Percentiles rank a stretch among this genome's conserved stretches.
These are phyloP conservation scores for Chrysopa pallens DNA, from an alignment of 1,140 invertebrate species.

Conservation along the genomic window DNA sequence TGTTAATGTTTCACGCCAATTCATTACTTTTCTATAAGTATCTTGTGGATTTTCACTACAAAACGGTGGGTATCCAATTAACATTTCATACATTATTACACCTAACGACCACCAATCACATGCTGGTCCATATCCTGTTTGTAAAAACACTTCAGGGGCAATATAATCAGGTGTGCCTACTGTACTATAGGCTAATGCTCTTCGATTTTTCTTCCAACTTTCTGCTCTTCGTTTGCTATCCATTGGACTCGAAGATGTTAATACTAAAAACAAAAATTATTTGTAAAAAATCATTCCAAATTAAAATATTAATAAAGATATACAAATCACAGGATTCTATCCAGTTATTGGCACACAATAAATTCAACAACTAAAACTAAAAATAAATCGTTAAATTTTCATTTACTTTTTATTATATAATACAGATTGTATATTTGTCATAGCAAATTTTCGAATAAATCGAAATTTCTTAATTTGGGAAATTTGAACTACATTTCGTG, in stretches of 20 bases:
- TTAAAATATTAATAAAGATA: too few relatives aligned
- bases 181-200: constrained; percentile 86
- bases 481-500: too few relatives aligned
- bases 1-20: constrained; percentile 92
- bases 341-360: too few relatives aligned
- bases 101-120: constrained; percentile 99
- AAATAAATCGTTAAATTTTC: too few relatives aligned
- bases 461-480: too few relatives aligned
- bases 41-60: constrained; percentile 99
- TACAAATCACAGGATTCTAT: too few relatives aligned
- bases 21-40: constrained; percentile 99
- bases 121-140: constrained; percentile 91
- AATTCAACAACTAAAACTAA: too few relatives aligned
- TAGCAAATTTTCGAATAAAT: too few relatives aligned
- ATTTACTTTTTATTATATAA: too few relatives aligned
- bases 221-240: constrained; percentile 93
- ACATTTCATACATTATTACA: constrained; percentile 99
- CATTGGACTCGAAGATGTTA: constrained; percentile 61
- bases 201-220: constrained; percentile 91
- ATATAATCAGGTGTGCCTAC: constrained; percentile 99
- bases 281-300: background rate
- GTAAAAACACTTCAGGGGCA: constrained; percentile 90
- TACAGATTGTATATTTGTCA: too few relatives aligned
- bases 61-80: constrained; percentile 99
- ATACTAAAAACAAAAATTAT: constrained; percentile 18